Base-by-base conservation (phyloP, 2,888 invertebrate species). In the Strigamia maritima region DNA sequence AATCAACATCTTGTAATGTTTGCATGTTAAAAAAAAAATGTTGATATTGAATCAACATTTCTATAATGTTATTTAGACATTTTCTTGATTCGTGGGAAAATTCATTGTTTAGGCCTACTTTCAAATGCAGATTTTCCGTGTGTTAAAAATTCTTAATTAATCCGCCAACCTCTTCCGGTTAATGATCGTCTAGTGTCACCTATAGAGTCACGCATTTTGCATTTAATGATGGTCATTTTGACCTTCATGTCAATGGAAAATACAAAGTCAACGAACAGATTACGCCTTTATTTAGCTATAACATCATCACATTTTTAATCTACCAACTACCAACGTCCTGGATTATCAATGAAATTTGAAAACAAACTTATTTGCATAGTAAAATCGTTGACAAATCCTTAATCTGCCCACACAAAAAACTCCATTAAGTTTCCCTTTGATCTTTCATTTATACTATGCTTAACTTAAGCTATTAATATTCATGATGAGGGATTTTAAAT, bases 221-320 rank as follows among this genome's bases (percentile, higher is more conserved):
- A 6, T 44, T 44, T 16, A 0, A 1, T 60, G 60, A 60, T 60
- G 60, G 19, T 19, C 60, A 19, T 26, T 70, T 28, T 70, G 70
- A 70, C 70, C 70, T 70, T 3, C 70, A 70, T n/a, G 28, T 26
- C 70, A 70, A 70, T 70, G 70, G 4, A 24, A 19, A 60, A 60
- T 60, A 60, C 19, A 60, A n/a, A 28, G 70, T 26, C 70, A 70
- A 70, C 28, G 70, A 70, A 70, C 70, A 70, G 70, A 54, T 54
- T 54, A 54, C n/a, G 28, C 16, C 70, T 70, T 70, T 70, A 28
- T 70, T 70, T 70, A 54, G 54, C 54, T 54, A 54, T 54, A 54
- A 54, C 54, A 54, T 19, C 19, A 19, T n/a, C n/a, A n/a, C n/a
- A 54, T 7, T 4, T 7, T 8, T 54, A 54, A 54, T 70, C 12